Conservation (phyloP, 2,797 vertebrate species). For the Paguma larvata region DNA sequence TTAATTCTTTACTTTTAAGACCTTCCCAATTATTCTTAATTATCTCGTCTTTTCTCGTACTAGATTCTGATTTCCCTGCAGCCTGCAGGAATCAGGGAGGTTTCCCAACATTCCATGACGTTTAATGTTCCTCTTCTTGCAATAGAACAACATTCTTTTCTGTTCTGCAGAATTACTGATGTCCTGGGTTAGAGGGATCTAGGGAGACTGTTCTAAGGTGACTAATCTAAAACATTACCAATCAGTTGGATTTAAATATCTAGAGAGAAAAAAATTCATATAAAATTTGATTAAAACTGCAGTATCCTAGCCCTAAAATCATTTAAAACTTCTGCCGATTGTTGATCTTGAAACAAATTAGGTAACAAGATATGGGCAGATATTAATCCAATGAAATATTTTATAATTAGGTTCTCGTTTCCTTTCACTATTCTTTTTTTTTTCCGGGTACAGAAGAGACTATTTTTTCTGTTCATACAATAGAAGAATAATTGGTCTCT, state of each 20-base stretch:
- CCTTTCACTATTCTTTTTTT: slow-evolving; percentile 24
- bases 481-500: neutral
- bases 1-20: slow-evolving; percentile 29
- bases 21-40: neutral
- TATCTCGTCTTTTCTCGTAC: neutral
- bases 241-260: neutral
- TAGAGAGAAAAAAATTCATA: neutral
- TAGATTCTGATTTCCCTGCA: slow-evolving; percentile 26
- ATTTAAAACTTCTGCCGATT: neutral
- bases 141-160: neutral
- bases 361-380: neutral
- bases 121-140: neutral
- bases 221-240: slow-evolving; percentile 5
- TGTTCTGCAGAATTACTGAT: neutral
- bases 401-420: neutral
- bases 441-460: neutral
- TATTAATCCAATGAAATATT: neutral
- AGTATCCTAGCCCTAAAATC: neutral
- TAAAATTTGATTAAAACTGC: neutral
- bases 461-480: neutral
- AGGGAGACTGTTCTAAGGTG: neutral
- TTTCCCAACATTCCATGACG: neutral
- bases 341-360: slow-evolving; percentile 28
- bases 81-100: neutral
- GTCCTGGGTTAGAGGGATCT: neutral